These are phyloP conservation scores for Abscondita cerata DNA, from an alignment of 2,888 invertebrate species.

Conservation along the genomic window DNA sequence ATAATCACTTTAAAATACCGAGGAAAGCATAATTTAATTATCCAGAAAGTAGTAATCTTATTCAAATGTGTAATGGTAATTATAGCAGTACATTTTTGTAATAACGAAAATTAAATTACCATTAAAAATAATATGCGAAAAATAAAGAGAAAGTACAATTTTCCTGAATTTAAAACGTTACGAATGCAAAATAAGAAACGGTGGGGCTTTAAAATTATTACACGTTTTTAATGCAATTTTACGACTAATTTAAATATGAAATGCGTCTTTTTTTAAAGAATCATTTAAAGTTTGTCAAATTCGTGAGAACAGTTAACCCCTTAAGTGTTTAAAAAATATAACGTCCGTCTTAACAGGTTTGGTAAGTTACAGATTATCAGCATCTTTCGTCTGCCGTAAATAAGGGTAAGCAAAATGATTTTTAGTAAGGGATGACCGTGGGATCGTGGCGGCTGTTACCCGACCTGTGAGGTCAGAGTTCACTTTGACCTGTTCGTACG, in stretches of 20 bases:
- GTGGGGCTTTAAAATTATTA: background rate
- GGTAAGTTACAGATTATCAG: conserved; percentile 40
- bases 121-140: too few relatives aligned
- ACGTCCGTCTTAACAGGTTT: conserved; percentile 51
- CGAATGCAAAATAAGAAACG: background rate
- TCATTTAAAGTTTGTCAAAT: conserved; percentile 32
- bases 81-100: too few relatives aligned
- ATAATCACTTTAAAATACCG: too few relatives aligned
- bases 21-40: too few relatives aligned
- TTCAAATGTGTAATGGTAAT: too few relatives aligned
- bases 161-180: too few relatives aligned
- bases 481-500: conserved; percentile 39
- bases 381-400: conserved; percentile 21
- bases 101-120: too few relatives aligned
- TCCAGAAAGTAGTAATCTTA: too few relatives aligned
- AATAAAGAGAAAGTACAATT: too few relatives aligned
- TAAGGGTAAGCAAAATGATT: conserved; percentile 30
- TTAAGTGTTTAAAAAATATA: conserved; percentile 35
- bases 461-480: conserved; percentile 38
- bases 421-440: conserved; percentile 36
- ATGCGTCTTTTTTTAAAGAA: conserved; percentile 40
- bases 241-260: conserved; percentile 48
- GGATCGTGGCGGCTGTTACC: conserved; percentile 32
- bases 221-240: background rate
- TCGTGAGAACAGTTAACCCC: conserved; percentile 44